phyloP scores from a whole-genome alignment of 2,888 invertebrate species.

The Patella ulyssiponensis region DNA sequence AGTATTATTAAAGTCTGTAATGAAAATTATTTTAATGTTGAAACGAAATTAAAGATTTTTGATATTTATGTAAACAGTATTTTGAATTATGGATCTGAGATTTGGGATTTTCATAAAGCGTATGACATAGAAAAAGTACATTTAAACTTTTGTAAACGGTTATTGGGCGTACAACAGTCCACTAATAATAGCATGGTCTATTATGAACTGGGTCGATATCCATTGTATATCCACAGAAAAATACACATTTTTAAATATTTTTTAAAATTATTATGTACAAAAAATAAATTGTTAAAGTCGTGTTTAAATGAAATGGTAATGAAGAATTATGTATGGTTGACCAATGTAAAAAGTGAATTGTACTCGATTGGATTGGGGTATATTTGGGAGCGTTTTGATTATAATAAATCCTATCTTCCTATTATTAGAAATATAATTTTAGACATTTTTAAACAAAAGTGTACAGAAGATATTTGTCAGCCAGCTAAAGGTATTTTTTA shows the following conservation, averaged over 20 bases:
- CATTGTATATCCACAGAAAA: background rate
- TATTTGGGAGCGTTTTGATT: no score
- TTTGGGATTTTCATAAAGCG: conserved; percentile 4
- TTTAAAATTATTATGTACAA: background rate
- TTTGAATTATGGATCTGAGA: background rate
- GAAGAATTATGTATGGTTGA: no score
- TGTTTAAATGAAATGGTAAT: background rate
- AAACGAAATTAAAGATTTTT: background rate
- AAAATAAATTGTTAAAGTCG: background rate
- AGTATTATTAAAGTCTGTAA: background rate
- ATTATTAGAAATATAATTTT: background rate
- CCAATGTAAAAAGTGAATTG: no score
- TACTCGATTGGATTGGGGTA: no score
- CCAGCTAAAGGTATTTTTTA: conserved; percentile 1
- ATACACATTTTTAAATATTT: background rate
- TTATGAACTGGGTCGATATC: background rate
- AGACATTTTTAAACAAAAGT: conserved; percentile 3
- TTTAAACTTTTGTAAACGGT: conserved; percentile 8
- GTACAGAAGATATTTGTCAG: conserved; percentile 1
- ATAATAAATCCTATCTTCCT: no score
- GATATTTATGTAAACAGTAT: background rate
- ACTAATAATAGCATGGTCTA: background rate
- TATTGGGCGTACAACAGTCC: background rate
- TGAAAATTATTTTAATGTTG: background rate
- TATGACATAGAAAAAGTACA: conserved; percentile 9